Evolutionary conservation across 1,140 invertebrate genomes (phyloP).

Genomic region (Geopemphigus sp.): DNA sequence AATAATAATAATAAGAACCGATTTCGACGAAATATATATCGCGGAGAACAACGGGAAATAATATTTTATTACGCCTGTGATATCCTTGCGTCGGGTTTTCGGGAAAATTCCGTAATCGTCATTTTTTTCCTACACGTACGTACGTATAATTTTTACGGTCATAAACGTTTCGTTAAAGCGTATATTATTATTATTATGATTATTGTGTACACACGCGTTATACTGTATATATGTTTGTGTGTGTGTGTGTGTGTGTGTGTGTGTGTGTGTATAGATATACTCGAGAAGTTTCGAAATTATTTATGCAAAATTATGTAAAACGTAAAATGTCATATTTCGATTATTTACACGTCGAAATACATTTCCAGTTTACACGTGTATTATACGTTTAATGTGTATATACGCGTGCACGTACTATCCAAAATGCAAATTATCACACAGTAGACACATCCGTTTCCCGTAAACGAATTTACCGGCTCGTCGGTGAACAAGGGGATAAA

Average conservation of each 20-base stretch:
- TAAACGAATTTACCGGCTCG: slow-evolving; percentile 21
- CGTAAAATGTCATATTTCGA: slow-evolving; percentile 43
- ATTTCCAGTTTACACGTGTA: slow-evolving; percentile 37
- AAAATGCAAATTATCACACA: slow-evolving; percentile 39
- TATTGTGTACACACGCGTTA: not conserved
- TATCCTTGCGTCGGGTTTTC: not conserved
- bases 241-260: too few species aligned
- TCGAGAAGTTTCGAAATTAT: slow-evolving; percentile 31
- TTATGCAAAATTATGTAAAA: slow-evolving; percentile 46
- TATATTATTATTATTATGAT: slow-evolving; percentile 22
- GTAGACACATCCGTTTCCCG: slow-evolving; percentile 38
- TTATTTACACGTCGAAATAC: slow-evolving; percentile 40
- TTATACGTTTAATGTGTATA: not conserved
- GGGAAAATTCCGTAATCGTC: not conserved
- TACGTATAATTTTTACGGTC: not conserved
- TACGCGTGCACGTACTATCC: slow-evolving; percentile 1
- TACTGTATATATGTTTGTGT: slow-evolving; percentile 12
- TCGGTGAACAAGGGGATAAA: not conserved
- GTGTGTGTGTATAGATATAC: not conserved
- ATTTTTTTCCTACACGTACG: not conserved
- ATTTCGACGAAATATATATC: not conserved
- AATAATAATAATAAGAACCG: not conserved
- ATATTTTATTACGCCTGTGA: not conserved
- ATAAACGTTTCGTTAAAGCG: slow-evolving; percentile 1
- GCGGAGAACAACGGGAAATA: not conserved